Base-by-base conservation (phyloP, 2,797 vertebrate species). In the Channallabes apus region DNA sequence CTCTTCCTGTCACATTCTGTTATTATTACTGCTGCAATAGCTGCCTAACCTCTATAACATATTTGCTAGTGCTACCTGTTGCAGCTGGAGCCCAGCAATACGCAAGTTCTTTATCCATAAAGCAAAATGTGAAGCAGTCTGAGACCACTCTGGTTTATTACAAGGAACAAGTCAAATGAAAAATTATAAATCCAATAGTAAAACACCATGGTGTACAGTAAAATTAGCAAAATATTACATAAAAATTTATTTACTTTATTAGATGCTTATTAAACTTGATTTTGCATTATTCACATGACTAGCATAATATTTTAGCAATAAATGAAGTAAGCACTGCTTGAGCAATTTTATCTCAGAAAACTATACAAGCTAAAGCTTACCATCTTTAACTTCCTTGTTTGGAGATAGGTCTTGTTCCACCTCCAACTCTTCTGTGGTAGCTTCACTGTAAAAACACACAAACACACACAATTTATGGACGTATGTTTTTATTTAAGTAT, bases 381-480 rank as follows among this genome's bases (percentile, higher is more conserved):
- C 86, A 0, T 90, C 87, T 83, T 85, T 88, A 51, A 56, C 32
- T 83, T 88, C 87, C 80, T 90, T 90, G 15, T 78, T 79, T 54
- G 73, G 85, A 82, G 73, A 83, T 29, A 81, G 59, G 27, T 88
- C 89, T 4, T 86, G 51, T 84, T 88, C 87, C 80, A 80, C 81
- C 18, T 88, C 89, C 59, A 61, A 88, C 76, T 90, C 88, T 51
- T 90, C 88, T 51, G 77, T 62, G 15, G 59, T 84, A 67, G 85
- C 69, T 51, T 90, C 88, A 85, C 89, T 90, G 35, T 3, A 61
- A 54, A 46, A 8, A 71, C 38, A 27, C 38, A 82, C 4, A 24
- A 41, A 68, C 41, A 76, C 24, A 27, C 41, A 56, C 17, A 32
- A 3, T 77, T 62, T n/a, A 62, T n/a, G 32, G 20, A 22, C 58